A percentile compares a stretch with the other conserved stretches of the same genome.
Conservation (phyloP, 2,888 invertebrate species). For the Nezara viridula region DNA sequence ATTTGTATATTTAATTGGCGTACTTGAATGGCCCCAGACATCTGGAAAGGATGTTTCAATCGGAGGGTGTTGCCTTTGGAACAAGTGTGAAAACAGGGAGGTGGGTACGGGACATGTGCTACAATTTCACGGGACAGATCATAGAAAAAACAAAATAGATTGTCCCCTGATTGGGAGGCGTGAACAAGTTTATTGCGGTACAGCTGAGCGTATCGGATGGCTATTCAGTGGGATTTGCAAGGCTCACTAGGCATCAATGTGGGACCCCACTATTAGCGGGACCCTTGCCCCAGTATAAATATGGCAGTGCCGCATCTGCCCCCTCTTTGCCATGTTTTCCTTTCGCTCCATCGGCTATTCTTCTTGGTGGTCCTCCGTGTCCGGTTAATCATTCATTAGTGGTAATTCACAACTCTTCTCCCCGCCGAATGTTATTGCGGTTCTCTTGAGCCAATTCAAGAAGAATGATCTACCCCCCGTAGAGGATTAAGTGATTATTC, state of each 20-base stretch:
- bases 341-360: constrained; percentile 40
- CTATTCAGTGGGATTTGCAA: constrained; percentile 10
- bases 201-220: constrained; percentile 36
- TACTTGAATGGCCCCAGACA: background rate
- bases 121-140: constrained; percentile 47
- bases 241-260: constrained; percentile 33
- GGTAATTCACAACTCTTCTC: background rate
- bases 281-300: constrained; percentile 21
- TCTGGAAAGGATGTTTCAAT: constrained; percentile 41
- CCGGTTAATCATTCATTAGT: constrained; percentile 29
- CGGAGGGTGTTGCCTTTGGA: constrained; percentile 38
- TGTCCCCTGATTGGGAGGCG: constrained; percentile 16
- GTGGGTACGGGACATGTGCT: constrained; percentile 24
- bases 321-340: background rate
- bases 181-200: constrained; percentile 44
- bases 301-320: background rate
- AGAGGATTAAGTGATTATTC: no score
- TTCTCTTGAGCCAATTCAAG: background rate
- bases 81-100: constrained; percentile 46
- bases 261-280: constrained; percentile 21
- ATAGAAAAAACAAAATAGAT: constrained; percentile 42
- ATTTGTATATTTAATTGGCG: constrained; percentile 20
- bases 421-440: background rate
- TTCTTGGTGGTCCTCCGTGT: constrained; percentile 36
- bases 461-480: background rate